phyloP scores from a whole-genome alignment of 2,797 vertebrate genomes.

The Poeciliopsis turneri region DNA sequence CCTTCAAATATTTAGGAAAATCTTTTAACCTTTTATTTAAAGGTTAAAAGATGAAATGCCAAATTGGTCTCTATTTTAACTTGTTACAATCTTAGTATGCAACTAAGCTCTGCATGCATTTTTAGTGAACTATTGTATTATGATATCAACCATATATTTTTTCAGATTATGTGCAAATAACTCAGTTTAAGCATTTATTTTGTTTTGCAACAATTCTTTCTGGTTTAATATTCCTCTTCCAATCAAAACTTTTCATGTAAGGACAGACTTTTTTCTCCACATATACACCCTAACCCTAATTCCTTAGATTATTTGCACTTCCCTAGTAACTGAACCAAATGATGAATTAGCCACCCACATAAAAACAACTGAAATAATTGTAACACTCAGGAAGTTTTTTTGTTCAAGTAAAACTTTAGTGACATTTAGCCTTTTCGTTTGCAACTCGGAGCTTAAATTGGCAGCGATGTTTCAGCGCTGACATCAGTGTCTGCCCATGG shows the following conservation, averaged over 20 bases:
- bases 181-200: neutral
- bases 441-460: conserved; percentile 31
- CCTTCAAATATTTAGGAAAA: neutral
- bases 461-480: conserved; percentile 42
- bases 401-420: neutral
- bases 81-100: neutral
- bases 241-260: conserved; percentile 11
- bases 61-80: neutral
- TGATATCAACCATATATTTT: neutral
- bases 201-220: neutral
- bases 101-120: neutral
- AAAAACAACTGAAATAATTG: neutral
- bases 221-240: neutral
- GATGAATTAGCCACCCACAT: neutral
- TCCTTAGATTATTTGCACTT: neutral
- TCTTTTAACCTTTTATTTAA: neutral
- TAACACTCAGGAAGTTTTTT: neutral
- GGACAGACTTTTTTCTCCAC: neutral
- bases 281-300: neutral
- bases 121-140: neutral
- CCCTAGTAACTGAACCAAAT: neutral
- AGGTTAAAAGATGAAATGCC: neutral
- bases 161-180: neutral
- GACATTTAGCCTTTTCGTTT: conserved; percentile 26
- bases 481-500: conserved; percentile 52